Evolutionary conservation across 2,113 vertebrate genomes (phyloP).

Genomic region (Columba janthina): DNA sequence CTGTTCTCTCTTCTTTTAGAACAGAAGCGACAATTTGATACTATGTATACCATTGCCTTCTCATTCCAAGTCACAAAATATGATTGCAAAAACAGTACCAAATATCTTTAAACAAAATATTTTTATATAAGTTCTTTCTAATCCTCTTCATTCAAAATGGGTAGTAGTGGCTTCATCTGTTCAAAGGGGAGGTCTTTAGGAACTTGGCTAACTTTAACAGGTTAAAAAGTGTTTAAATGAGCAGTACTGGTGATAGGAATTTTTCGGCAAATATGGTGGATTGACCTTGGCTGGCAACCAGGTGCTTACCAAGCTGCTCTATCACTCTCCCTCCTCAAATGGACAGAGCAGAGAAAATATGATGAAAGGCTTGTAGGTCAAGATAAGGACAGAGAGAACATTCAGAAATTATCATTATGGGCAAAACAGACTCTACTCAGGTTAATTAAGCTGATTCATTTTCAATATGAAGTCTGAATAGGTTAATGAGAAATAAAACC

Average conservation of each 20-base stretch:
- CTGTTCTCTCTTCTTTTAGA: background rate
- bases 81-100: background rate
- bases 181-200: background rate
- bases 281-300: no score
- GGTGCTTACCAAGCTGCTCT: no score
- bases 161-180: background rate
- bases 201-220: background rate
- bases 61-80: background rate
- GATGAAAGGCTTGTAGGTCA: background rate
- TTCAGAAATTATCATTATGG: background rate
- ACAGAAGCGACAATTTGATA: background rate
- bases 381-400: background rate
- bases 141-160: background rate
- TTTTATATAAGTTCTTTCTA: background rate
- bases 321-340: background rate
- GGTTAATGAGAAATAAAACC: background rate
- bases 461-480: background rate
- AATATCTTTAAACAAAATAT: background rate
- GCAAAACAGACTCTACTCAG: background rate
- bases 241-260: background rate
- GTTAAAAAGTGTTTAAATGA: background rate
- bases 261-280: background rate
- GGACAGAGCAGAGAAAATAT: background rate
- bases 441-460: background rate
- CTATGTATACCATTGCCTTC: rapidly evolving